Base-by-base conservation (phyloP, 2,888 invertebrate species). In the Anodontia alba region DNA sequence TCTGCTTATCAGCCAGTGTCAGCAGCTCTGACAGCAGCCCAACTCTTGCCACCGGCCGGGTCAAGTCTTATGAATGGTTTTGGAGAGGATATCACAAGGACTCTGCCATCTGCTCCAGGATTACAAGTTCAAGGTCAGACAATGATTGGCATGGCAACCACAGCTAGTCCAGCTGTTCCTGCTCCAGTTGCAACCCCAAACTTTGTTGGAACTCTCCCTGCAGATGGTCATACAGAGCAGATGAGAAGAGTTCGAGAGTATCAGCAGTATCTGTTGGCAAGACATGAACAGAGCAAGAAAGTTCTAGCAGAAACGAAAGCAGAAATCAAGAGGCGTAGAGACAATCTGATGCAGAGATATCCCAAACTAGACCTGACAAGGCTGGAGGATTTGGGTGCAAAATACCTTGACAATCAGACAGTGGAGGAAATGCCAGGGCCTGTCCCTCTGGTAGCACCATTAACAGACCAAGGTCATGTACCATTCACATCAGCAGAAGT, bases 251-350 rank as follows among this genome's bases (percentile, higher is more conserved):
- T 92, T 23, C 83, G 87, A 68, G 91, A 91, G 38, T 91, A 91
- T 75, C 92, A 92, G 76, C 84, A 88, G 51, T 81, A 86, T 23
- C 76, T 92, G 67, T 73, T 91, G 10, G 82, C 87, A 17, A 87
- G 88, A 69, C 90, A 92, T 81, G 89, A 90, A 51, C 88, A 92
- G 51, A 88, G 90, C 67, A 90, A 89, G 81, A 80, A 83, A 43
- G 81, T 89, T 0, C 76, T 91, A 38, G 89, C 88, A 15, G 88
- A 89, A 36, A 88, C 90, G n/a, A 85, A 90, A 77, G 88, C 88
- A 33, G 90, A 90, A 76, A 90, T 92, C 20, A 88, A 91, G 67
- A 73, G 79, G 42, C 77, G 91, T 43, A 72, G 90, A 29, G 86
- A 89, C 23, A 87, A 90, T 29, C 73, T 89, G 43, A 62, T 89